Conservation (phyloP, 2,888 invertebrate genomes). For the Laothoe populi region DNA sequence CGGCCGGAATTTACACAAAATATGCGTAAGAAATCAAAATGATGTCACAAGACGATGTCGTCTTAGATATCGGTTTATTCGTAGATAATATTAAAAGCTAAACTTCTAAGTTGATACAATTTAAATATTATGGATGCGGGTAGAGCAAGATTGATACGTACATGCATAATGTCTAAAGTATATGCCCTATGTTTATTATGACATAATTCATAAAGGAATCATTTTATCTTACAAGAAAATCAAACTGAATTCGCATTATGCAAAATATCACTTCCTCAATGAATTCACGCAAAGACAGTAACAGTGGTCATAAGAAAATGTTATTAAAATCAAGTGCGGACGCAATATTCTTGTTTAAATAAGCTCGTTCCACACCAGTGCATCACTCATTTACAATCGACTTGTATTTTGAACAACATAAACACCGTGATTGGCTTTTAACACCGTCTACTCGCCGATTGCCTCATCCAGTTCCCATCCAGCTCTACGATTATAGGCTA, state of each 20-base stretch:
- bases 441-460: slow-evolving; percentile 33
- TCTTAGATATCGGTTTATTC: not conserved
- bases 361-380: not conserved
- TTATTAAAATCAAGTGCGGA: slow-evolving; percentile 27
- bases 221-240: slow-evolving; percentile 1
- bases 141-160: too few relatives aligned
- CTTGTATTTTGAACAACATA: slow-evolving; percentile 36
- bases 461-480: slow-evolving; percentile 62
- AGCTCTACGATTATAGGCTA: slow-evolving; percentile 63
- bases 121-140: too few relatives aligned
- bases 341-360: slow-evolving; percentile 35
- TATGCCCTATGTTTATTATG: not conserved
- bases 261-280: slow-evolving; percentile 9
- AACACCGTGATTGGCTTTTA: slow-evolving; percentile 30
- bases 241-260: slow-evolving; percentile 4
- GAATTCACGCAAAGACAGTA: slow-evolving; percentile 12
- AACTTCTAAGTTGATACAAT: too few relatives aligned
- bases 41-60: slow-evolving; percentile 15
- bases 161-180: not conserved
- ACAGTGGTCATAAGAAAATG: slow-evolving; percentile 13
- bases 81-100: not conserved
- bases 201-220: not conserved
- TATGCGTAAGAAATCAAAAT: slow-evolving; percentile 13
- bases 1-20: slow-evolving; percentile 48
- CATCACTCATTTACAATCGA: slow-evolving; percentile 32